Evolutionary conservation across 2,888 invertebrate genomes (phyloP).

Genomic region (Scrobipalpa atriplicella): DNA sequence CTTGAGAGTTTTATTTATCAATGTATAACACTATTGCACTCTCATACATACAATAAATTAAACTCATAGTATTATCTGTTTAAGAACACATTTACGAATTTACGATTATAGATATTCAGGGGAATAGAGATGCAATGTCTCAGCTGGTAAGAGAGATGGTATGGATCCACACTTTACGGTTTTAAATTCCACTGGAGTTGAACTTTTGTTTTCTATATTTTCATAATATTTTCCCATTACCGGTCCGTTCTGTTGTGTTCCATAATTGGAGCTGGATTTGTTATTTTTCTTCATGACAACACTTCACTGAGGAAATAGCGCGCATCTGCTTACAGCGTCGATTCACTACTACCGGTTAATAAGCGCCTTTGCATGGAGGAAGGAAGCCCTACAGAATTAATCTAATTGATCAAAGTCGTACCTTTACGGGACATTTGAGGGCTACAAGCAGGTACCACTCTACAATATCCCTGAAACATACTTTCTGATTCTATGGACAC

Average conservation of each 20-base stretch:
- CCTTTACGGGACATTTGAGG: slow-evolving; percentile 14
- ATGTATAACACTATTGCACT: no score
- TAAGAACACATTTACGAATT: neutral
- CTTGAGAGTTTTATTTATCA: no score
- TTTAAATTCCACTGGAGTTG: neutral
- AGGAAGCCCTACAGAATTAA: slow-evolving; percentile 72
- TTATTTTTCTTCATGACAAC: slow-evolving; percentile 55
- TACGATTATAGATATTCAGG: neutral
- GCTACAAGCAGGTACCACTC: neutral
- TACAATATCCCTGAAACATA: neutral
- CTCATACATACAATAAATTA: no score
- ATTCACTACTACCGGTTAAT: slow-evolving; percentile 52
- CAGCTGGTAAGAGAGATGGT: neutral
- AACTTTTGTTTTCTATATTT: neutral
- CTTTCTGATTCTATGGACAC: neutral
- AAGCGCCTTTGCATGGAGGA: slow-evolving; percentile 56
- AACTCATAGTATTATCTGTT: neutral
- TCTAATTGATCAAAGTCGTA: slow-evolving; percentile 70
- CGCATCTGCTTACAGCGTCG: slow-evolving; percentile 34
- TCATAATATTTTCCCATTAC: slow-evolving; percentile 43
- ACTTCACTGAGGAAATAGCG: slow-evolving; percentile 31
- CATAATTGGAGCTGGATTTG: slow-evolving; percentile 48
- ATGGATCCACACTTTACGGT: neutral
- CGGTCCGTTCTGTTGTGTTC: slow-evolving; percentile 54
- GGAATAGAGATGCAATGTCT: neutral